A percentile compares a stretch with the other conserved stretches of the same genome.
phyloP scores from a whole-genome alignment of 2,797 vertebrate genomes.

The Phrynocephalus vlangalii region DNA sequence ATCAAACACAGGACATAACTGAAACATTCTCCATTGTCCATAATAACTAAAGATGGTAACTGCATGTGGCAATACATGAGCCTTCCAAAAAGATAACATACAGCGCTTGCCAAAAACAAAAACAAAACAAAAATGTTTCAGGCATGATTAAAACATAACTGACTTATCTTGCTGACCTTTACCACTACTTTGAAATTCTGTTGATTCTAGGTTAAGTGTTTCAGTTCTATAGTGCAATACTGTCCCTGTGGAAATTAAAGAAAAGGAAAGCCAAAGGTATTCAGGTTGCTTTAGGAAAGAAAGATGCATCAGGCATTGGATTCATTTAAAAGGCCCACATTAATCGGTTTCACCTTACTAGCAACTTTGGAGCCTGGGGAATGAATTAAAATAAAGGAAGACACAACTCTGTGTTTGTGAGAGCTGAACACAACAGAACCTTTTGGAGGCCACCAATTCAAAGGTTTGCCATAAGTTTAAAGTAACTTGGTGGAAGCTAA shows the following conservation, averaged over 20 bases:
- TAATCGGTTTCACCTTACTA: not conserved
- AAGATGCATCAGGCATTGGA: not conserved
- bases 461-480: no score
- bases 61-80: accelerated
- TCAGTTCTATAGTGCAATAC: conserved; percentile 25
- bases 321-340: not conserved
- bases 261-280: not conserved
- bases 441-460: no score
- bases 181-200: no score
- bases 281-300: not conserved
- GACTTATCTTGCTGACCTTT: no score
- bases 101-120: not conserved
- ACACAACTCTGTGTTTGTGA: no score
- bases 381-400: no score
- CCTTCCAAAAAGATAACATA: not conserved
- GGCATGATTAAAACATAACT: not conserved
- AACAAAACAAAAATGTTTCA: not conserved
- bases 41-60: not conserved
- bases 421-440: no score
- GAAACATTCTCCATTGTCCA: not conserved
- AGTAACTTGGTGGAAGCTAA: no score
- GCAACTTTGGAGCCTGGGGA: no score
- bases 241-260: not conserved
- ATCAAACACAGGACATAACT: no score
- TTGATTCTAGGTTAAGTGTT: not conserved